Evolutionary conservation across 2,113 vertebrate genomes (phyloP), one percentile per base, ranked within the genome.

Genomic region (Pelmatolapia mariae): DNA sequence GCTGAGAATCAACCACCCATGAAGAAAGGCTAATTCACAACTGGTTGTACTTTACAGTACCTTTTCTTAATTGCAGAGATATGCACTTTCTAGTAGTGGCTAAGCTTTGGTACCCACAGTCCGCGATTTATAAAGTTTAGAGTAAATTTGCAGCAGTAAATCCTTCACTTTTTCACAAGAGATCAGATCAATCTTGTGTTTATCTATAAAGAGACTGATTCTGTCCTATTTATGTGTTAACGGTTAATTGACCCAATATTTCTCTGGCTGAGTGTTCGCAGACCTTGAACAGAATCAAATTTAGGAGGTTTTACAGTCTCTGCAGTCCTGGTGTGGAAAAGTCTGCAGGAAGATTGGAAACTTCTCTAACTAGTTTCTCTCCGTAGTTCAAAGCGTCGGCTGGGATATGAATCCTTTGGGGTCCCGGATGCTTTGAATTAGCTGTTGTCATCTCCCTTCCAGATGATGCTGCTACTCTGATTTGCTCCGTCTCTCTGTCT

Each of bases 391-490:
- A 90, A 93, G 84, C 45, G n/a, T 86, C 84, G 73, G 81, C 31
- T 47, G 86, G 81, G 89, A 91, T 53, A 86, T 54, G 66, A 81
- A 92, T 81, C 89, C 86, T 89, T 10, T 84, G 92, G 89, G 86
- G 93, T 89, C n/a, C 31, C 1, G 54, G 43, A 81, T 66, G 90
- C 90, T 91, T 91, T 90, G 86, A 93, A 91, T 91, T 81, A 91
- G 87, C 40, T 89, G 92, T 87, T 87, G 85, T 91, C 33, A 10
- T 90, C 78, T 91, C 68, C 82, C 68, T 86, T 87, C 86, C 84
- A 89, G 87, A 92, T 83, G 82, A n/a, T 89, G 85, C 84, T 79
- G 84, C 86, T 26, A 18, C 86, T 93, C 87, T 89, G 89, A 90
- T 87, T 78, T 86, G 40, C 73, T 88, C 83, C 16, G 15, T 82